Evolutionary conservation across 2,888 invertebrate species (phyloP).

Genomic region (Theristus sp.): DNA sequence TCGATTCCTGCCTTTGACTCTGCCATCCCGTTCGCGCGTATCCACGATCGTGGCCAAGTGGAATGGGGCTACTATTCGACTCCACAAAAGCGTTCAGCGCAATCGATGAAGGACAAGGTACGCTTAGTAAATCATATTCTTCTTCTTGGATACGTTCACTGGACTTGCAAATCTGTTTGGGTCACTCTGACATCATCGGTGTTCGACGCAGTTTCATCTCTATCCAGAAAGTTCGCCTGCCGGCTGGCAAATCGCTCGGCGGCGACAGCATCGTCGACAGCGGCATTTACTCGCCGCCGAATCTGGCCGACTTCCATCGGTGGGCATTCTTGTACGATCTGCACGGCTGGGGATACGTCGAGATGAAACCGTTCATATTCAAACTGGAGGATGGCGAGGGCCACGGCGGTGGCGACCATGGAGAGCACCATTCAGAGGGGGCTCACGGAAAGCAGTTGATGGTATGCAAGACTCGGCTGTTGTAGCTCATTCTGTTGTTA

Average conservation of each 20-base stretch:
- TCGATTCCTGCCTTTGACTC: slow-evolving; percentile 6
- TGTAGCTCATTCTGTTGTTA: too few relatives aligned
- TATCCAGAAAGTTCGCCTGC: slow-evolving; percentile 7
- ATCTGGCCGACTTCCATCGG: slow-evolving; percentile 9
- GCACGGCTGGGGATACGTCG: slow-evolving; percentile 6
- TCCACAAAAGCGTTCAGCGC: slow-evolving; percentile 7
- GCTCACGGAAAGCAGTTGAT: too few relatives aligned
- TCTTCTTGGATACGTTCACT: not conserved
- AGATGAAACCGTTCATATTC: slow-evolving; percentile 10
- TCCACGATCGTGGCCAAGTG: not conserved
- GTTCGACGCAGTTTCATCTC: too few relatives aligned
- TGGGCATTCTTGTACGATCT: slow-evolving; percentile 6
- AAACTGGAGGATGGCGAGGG: not conserved
- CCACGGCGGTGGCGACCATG: not conserved
- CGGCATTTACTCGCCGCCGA: slow-evolving; percentile 8
- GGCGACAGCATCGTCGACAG: slow-evolving; percentile 4
- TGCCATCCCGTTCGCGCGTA: slow-evolving; percentile 7
- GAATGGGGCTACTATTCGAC: slow-evolving; percentile 4
- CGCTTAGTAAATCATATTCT: not conserved
- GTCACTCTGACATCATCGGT: too few relatives aligned
- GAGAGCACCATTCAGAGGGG: too few relatives aligned
- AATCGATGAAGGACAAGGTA: slow-evolving; percentile 7
- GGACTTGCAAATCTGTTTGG: too few relatives aligned
- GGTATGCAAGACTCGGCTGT: too few relatives aligned
- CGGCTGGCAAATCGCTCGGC: slow-evolving; percentile 7